These are phyloP conservation scores for Tychaedon coryphoeus DNA, from an alignment of 2,113 vertebrate species.

Conservation along the genomic window DNA sequence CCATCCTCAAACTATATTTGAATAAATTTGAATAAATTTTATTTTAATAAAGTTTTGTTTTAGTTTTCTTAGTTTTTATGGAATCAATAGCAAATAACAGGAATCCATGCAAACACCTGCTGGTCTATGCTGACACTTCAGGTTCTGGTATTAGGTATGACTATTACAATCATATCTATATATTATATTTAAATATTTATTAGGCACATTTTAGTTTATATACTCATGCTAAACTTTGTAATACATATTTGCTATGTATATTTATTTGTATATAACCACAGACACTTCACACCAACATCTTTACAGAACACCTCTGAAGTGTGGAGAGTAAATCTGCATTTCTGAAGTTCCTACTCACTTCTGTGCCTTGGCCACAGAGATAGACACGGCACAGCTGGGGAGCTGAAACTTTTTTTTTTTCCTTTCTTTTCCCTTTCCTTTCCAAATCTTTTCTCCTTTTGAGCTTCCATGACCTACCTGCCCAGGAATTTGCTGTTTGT, in stretches of 20 bases:
- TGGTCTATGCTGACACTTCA: neutral
- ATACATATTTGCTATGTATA: accelerated
- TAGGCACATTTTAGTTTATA: neutral
- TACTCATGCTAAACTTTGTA: accelerated
- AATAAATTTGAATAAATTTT: neutral
- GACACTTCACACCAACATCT: neutral
- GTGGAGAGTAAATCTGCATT: neutral
- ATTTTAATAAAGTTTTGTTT: neutral
- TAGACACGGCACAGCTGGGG: neutral
- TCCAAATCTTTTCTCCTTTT: neutral
- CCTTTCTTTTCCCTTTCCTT: neutral
- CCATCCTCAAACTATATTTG: neutral
- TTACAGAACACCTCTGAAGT: neutral
- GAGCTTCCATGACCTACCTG: neutral
- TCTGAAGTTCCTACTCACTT: neutral
- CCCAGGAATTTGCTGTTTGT: neutral
- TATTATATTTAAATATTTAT: neutral
- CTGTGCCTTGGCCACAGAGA: neutral
- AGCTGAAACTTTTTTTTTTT: neutral
- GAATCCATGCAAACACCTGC: neutral
- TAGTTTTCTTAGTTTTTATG: neutral
- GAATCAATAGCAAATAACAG: neutral
- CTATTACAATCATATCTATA: neutral
- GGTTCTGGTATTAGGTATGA: accelerated
- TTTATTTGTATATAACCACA: neutral